Evolutionary conservation across 2,888 invertebrate species (phyloP).

Genomic region (Lydus trimaculatus): DNA sequence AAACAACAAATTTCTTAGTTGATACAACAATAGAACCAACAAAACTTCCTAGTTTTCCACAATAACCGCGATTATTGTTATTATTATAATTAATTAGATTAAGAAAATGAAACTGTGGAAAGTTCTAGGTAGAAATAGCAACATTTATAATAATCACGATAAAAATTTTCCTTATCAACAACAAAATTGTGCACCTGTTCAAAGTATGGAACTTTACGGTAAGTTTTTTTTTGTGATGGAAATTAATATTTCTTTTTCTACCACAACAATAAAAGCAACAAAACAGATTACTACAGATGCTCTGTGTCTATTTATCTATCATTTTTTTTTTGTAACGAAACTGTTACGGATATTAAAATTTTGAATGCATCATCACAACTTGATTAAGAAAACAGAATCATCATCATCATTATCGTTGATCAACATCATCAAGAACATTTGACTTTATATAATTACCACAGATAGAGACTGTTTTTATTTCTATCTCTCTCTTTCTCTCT

Average conservation of each 20-base stretch:
- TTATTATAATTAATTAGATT: no score
- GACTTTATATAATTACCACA: neutral
- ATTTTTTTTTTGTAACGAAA: neutral
- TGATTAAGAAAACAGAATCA: conserved; percentile 37
- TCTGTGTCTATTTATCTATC: neutral
- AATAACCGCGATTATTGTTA: neutral
- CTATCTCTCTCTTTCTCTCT: neutral
- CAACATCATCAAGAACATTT: neutral
- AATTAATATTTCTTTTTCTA: neutral
- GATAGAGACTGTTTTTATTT: neutral
- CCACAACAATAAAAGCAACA: neutral
- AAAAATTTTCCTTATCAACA: conserved; percentile 39
- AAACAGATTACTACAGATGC: neutral
- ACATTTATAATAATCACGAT: conserved; percentile 50
- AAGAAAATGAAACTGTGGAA: conserved; percentile 60
- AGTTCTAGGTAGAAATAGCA: conserved; percentile 58
- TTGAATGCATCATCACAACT: conserved; percentile 34
- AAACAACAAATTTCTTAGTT: neutral
- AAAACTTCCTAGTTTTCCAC: neutral
- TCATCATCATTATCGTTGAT: neutral
- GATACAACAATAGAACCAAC: neutral
- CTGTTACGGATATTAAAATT: conserved; percentile 19
- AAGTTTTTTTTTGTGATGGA: conserved; percentile 28
- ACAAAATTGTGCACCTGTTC: conserved; percentile 28
- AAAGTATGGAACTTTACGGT: conserved; percentile 51